These are phyloP conservation scores for Thamnophis sirtalis DNA, from an alignment of 2,113 vertebrate species.

Conservation along the genomic window DNA sequence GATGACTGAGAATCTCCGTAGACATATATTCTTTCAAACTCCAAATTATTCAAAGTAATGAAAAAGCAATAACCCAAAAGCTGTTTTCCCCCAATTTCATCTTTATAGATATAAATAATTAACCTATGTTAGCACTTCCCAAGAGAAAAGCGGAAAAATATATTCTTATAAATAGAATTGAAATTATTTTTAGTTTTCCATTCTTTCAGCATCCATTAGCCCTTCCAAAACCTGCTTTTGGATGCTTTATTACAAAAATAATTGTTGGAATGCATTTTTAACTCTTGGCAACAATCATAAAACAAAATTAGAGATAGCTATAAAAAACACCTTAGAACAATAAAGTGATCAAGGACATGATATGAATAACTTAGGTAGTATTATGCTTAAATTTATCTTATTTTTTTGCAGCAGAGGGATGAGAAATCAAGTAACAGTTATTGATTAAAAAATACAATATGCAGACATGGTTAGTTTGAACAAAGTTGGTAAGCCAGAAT, in stretches of 20 bases:
- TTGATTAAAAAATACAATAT: background rate
- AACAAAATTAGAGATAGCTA: background rate
- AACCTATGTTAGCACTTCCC: background rate
- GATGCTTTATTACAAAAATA: slow-evolving; percentile 23
- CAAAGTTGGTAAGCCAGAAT: background rate
- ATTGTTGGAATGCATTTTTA: slow-evolving; percentile 5
- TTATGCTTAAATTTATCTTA: background rate
- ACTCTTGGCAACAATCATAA: slow-evolving; percentile 3
- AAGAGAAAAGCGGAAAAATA: slow-evolving; percentile 8
- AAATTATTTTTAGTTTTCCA: background rate
- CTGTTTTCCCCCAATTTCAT: background rate
- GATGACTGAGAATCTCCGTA: no score
- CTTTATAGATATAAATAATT: background rate
- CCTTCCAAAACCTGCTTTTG: background rate
- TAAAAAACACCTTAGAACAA: background rate
- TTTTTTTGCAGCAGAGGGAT: background rate
- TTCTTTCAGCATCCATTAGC: slow-evolving; percentile 9
- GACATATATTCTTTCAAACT: background rate
- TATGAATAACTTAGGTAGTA: background rate
- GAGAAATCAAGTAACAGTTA: background rate
- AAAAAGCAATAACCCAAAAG: background rate
- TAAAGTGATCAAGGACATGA: background rate
- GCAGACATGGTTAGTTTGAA: background rate
- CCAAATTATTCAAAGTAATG: background rate
- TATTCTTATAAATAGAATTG: slow-evolving; percentile 10